These are phyloP conservation scores for Andrena haemorrhoa DNA, from an alignment of 2,888 invertebrate species.

Conservation along the genomic window DNA sequence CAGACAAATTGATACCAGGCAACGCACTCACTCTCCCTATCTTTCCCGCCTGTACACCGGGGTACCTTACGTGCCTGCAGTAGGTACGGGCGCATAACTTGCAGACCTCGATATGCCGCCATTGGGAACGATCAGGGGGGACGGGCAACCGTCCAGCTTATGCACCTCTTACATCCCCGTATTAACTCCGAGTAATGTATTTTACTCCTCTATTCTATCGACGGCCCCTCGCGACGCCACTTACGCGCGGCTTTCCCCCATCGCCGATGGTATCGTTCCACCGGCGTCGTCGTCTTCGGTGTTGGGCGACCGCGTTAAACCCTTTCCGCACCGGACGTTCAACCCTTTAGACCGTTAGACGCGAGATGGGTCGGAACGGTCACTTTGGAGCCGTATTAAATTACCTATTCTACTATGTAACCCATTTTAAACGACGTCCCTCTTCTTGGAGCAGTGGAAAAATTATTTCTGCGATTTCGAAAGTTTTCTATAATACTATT, in stretches of 20 bases:
- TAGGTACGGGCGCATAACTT: slow-evolving; percentile 73
- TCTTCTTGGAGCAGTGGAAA: no score
- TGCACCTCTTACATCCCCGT: slow-evolving; percentile 53
- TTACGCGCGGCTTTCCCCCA: neutral
- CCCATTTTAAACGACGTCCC: no score
- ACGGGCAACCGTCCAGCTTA: slow-evolving; percentile 31
- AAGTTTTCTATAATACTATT: no score
- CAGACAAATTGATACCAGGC: slow-evolving; percentile 83
- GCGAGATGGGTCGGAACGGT: no score
- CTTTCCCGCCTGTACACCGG: slow-evolving; percentile 65
- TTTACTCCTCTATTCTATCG: slow-evolving; percentile 21
- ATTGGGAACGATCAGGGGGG: slow-evolving; percentile 60
- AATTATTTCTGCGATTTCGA: no score
- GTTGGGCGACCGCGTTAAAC: neutral
- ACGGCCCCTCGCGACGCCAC: slow-evolving; percentile 3
- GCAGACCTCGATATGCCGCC: slow-evolving; percentile 67
- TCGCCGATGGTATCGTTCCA: neutral
- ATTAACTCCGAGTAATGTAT: slow-evolving; percentile 45
- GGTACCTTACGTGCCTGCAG: slow-evolving; percentile 67
- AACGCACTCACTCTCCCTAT: slow-evolving; percentile 81
- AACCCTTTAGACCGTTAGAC: no score
- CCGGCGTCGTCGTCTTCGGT: neutral
- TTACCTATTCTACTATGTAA: no score
- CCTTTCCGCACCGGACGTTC: no score
- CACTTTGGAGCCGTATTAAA: no score